A percentile compares a stretch with the other conserved stretches of the same genome.
Evolutionary conservation across 2,888 invertebrate genomes (phyloP).

Genomic region (Synanthedon myopaeformis): DNA sequence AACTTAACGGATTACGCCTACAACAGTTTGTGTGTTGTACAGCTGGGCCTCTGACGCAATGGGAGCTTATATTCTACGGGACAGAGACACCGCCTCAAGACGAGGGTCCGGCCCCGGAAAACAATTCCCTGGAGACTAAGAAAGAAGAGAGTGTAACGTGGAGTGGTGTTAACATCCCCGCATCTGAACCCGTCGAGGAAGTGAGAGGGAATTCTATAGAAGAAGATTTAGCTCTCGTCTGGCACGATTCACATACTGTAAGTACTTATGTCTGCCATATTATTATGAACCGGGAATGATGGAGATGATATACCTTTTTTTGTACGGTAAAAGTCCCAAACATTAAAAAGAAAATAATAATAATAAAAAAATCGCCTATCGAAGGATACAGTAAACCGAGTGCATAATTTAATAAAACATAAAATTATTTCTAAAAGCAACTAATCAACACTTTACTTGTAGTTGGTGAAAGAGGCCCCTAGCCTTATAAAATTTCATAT

Average conservation of each 20-base stretch:
- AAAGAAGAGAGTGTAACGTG: background rate
- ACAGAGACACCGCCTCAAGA: conserved; percentile 75
- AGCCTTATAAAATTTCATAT: no score
- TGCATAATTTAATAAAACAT: no score
- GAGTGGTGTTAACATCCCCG: conserved; percentile 14
- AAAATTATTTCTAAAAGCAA: no score
- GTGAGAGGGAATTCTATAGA: conserved; percentile 72
- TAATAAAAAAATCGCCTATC: no score
- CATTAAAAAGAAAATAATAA: no score
- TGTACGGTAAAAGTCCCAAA: no score
- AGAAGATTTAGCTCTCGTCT: conserved; percentile 67
- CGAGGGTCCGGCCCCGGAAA: conserved; percentile 74
- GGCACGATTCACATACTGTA: conserved; percentile 76
- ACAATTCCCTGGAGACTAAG: conserved; percentile 54
- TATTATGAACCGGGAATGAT: no score
- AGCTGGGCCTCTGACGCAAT: conserved; percentile 75
- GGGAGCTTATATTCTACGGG: conserved; percentile 87
- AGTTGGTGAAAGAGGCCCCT: no score
- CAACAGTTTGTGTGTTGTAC: conserved; percentile 24
- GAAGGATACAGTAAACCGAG: no score
- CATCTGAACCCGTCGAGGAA: conserved; percentile 48
- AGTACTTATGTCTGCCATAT: conserved; percentile 11
- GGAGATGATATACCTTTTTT: no score
- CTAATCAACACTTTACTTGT: no score
- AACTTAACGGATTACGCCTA: conserved; percentile 11